Base-by-base conservation (phyloP, 2,797 vertebrate species). In the Apogon hyalosoma region DNA sequence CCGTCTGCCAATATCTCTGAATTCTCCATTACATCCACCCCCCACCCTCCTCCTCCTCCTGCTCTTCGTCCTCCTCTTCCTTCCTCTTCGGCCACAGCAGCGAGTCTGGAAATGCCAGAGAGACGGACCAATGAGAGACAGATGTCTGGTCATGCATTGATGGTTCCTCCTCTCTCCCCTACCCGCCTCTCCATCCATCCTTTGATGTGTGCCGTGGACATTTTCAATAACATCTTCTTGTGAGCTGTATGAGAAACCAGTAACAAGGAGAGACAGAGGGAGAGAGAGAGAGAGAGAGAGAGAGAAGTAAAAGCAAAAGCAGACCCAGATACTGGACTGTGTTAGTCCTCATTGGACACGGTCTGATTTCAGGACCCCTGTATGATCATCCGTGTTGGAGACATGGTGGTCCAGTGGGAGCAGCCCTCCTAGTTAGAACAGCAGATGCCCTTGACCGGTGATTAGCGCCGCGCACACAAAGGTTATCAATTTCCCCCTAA, bases 131-230 rank as follows among this genome's bases (percentile, higher is more conserved):
- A 90, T 92, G 83, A 88, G 77, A 90, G 79, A 72, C 84, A 89
- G 88, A 83, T 66, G 69, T 88, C 83, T 91, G 89, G 86, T 87
- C 80, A 79, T 87, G 85, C 87, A 76, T 63, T 75, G 82, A 82
- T 77, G 76, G 48, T 53, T 45, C 67, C 74, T 12, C 54, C 52
- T 41, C 50, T 3, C 1, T 6, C 3, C 7, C 46, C 9, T 45
- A 0, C 55, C 52, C 11, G 13, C 53, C 47, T 68, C 78, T 65
- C 43, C 40, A 64, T 74, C 79, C 76, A 69, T 68, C 79, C 77
- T 91, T 88, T 92, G 86, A 92, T 90, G 85, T 86, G 83, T 15
- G 49, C 75, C 42, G 33, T 87, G 85, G 79, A 87, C 84, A 85
- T 90, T 90, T 92, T 90, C 76, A 84, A 77, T 84, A 88, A 83